phyloP scores from a whole-genome alignment of 1,140 invertebrate genomes.

The Eueides isabella region DNA sequence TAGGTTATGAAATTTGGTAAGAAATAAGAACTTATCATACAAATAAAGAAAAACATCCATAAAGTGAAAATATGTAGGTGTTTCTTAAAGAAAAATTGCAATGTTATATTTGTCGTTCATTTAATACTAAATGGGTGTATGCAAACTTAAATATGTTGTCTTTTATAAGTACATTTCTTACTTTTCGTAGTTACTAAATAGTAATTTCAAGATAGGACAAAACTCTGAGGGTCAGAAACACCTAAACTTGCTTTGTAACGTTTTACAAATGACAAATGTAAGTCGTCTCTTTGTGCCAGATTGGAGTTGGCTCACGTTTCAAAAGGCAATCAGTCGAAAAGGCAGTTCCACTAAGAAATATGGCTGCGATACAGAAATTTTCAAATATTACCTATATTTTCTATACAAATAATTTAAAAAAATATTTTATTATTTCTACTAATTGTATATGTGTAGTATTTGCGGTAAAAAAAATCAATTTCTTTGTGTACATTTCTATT shows the following conservation, averaged over 20 bases:
- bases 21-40: too few species aligned
- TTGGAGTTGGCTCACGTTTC: constrained; percentile 25
- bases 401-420: neutral
- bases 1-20: too few species aligned
- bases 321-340: constrained; percentile 13
- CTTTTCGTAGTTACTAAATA: neutral
- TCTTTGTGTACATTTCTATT: too few species aligned
- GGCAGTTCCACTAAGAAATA: neutral
- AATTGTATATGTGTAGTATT: too few species aligned
- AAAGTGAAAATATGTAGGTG: too few species aligned
- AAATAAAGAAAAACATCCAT: too few species aligned
- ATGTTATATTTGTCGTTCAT: too few species aligned
- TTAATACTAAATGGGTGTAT: too few species aligned
- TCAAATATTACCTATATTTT: constrained; percentile 8
- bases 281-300: constrained; percentile 14
- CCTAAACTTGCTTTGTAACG: constrained; percentile 38
- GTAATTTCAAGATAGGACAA: neutral
- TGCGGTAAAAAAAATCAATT: too few species aligned
- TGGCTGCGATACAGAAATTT: neutral
- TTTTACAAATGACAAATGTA: constrained; percentile 41
- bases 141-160: too few species aligned
- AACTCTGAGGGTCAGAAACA: neutral
- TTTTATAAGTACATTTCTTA: neutral
- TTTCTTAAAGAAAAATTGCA: too few species aligned
- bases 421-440: too few species aligned